phyloP scores from a whole-genome alignment of 2,113 vertebrate genomes.

The Toxotes chatareus region DNA sequence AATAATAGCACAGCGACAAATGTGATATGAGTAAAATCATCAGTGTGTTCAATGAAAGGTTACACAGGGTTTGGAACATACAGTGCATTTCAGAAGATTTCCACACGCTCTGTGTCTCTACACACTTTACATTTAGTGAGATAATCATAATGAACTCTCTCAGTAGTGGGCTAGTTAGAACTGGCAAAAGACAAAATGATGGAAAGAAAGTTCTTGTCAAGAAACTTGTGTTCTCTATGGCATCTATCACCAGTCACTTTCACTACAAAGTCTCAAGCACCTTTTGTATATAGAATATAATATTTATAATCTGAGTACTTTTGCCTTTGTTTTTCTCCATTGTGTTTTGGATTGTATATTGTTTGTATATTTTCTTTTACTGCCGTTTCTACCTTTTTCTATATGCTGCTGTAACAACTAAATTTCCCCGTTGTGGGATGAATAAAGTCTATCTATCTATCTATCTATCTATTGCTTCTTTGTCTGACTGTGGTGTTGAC shows the following conservation, averaged over 20 bases:
- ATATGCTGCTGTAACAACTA: too few species aligned
- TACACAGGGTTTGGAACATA: background rate
- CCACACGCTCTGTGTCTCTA: background rate
- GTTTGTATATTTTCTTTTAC: too few species aligned
- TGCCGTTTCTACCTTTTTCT: too few species aligned
- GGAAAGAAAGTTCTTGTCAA: background rate
- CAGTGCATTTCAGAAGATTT: background rate
- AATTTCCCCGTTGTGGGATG: too few species aligned
- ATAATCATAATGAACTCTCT: background rate
- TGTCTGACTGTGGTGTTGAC: background rate
- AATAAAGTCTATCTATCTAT: too few species aligned
- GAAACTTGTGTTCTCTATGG: background rate
- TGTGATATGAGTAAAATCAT: background rate
- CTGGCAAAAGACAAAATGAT: background rate
- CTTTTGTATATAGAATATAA: too few species aligned
- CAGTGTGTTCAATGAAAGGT: background rate
- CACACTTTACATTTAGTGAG: background rate
- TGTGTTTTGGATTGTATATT: too few species aligned
- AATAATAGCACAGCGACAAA: background rate
- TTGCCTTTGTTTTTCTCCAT: too few species aligned
- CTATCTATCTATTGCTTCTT: too few species aligned
- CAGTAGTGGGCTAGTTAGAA: background rate
- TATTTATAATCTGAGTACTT: too few species aligned
- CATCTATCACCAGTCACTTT: too few species aligned
- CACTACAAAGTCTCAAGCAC: too few species aligned